phyloP scores from a whole-genome alignment of 2,888 invertebrate species.

The Galerucella pusilla region DNA sequence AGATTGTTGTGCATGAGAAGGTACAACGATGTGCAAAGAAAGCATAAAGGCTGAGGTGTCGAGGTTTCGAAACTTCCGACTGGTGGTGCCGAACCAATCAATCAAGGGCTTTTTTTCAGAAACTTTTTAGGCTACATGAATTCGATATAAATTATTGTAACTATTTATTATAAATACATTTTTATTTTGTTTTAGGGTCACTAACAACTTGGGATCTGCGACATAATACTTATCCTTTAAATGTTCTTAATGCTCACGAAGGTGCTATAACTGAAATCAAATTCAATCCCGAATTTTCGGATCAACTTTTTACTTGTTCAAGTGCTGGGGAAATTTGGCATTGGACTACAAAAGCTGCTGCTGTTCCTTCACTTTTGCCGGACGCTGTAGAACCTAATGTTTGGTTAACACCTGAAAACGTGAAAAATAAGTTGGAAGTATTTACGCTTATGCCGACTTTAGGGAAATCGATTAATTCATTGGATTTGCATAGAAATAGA shows the following conservation, averaged over 20 bases:
- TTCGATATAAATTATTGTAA: not conserved
- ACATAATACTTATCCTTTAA: conserved; percentile 84
- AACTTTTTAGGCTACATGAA: too few species aligned
- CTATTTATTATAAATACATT: not conserved
- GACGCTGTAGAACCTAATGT: conserved; percentile 64
- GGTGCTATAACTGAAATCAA: conserved; percentile 85
- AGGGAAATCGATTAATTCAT: conserved; percentile 83
- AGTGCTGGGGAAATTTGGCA: conserved; percentile 89
- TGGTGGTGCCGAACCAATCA: too few species aligned
- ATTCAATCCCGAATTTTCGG: conserved; percentile 87
- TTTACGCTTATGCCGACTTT: conserved; percentile 79
- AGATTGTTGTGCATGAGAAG: too few species aligned
- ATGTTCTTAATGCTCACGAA: conserved; percentile 81
- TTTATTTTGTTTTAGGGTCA: conserved; percentile 66
- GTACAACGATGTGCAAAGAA: too few species aligned
- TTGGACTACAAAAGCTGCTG: conserved; percentile 77
- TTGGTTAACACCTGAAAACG: conserved; percentile 77
- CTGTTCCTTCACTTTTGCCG: conserved; percentile 32
- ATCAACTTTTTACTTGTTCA: conserved; percentile 86
- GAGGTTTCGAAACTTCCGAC: too few species aligned
- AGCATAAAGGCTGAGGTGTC: too few species aligned
- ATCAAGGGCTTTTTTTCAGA: too few species aligned
- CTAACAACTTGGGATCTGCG: conserved; percentile 92
- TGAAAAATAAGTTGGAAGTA: conserved; percentile 77
- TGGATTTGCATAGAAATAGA: conserved; percentile 80